Evolutionary conservation across 2,888 invertebrate genomes (phyloP), one percentile per base, ranked within the genome.

Genomic region (Euphydryas editha): DNA sequence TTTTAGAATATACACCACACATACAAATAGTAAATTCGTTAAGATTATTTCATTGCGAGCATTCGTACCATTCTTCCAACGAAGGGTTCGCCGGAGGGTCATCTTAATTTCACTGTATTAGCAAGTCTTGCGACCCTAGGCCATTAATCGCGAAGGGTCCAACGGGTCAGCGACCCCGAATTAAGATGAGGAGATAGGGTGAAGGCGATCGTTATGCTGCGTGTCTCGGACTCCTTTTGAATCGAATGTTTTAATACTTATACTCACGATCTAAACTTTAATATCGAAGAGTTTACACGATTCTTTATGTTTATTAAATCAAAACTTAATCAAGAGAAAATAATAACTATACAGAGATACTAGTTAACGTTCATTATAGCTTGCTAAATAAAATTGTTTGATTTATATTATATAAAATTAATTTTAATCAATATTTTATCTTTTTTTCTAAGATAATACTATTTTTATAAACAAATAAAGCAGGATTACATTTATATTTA

Each of bases 51-150:
- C 69, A 63, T 66, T 63, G 59, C 55, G 58, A 49, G 39, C 58
- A 59, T 54, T 75, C 65, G 70, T 47, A 60, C 73, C 72, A 71
- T 74, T 73, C 71, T 73, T 67, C 57, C 39, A 63, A 77, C 81
- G 87, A 86, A 86, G 85, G 84, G 81, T 84, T 86, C 84, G 75
- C 73, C 72, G 73, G 85, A 82, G 89, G 90, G 88, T 87, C 86
- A 79, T 92, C 92, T 92, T 92, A 90, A 92, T 92, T 90, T 91
- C 81, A 81, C 82, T 79, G 87, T 86, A 87, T 90, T 87, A 88
- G 84, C 84, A 81, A 88, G 84, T 89, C 90, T 89, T 90, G 81
- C 82, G 83, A 85, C 88, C 92, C 82, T 81, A 84, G 86, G 85
- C 82, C 86, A 90, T 91, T 89, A 90, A 90, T 90, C 87, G 86